Conservation (phyloP, 2,888 invertebrate genomes). For the Drosophila leonis region DNA sequence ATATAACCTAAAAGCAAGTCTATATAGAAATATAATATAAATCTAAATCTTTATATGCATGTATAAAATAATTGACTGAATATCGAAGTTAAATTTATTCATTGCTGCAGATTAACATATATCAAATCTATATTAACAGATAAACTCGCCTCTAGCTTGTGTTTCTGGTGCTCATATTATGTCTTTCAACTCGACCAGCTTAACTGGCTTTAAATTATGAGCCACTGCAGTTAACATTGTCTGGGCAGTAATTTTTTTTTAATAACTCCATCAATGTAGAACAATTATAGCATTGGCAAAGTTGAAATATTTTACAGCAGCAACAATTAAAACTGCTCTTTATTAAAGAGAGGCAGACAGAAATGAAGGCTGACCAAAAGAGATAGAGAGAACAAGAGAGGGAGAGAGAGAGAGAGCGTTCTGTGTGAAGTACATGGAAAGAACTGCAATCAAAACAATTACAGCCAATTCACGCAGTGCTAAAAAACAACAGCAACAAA, state of each 20-base stretch:
- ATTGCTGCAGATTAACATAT: background rate
- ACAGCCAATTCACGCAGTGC: constrained; percentile 73
- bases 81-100: background rate
- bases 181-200: background rate
- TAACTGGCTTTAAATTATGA: background rate
- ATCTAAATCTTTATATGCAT: no score
- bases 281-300: constrained; percentile 34
- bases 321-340: constrained; percentile 61
- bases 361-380: background rate
- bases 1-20: background rate
- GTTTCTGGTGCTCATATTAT: background rate
- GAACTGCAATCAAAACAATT: constrained; percentile 82
- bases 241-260: constrained; percentile 4
- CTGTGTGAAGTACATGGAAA: constrained; percentile 60
- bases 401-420: background rate
- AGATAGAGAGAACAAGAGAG: background rate
- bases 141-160: background rate
- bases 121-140: background rate
- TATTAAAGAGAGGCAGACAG: constrained; percentile 30
- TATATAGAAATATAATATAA: background rate
- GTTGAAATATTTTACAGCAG: constrained; percentile 42
- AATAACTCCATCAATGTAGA: constrained; percentile 28
- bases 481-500: constrained; percentile 53
- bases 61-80: no score
- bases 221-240: background rate